These are phyloP conservation scores for Sussaba pulchella DNA, from an alignment of 2,888 invertebrate species.

Conservation along the genomic window DNA sequence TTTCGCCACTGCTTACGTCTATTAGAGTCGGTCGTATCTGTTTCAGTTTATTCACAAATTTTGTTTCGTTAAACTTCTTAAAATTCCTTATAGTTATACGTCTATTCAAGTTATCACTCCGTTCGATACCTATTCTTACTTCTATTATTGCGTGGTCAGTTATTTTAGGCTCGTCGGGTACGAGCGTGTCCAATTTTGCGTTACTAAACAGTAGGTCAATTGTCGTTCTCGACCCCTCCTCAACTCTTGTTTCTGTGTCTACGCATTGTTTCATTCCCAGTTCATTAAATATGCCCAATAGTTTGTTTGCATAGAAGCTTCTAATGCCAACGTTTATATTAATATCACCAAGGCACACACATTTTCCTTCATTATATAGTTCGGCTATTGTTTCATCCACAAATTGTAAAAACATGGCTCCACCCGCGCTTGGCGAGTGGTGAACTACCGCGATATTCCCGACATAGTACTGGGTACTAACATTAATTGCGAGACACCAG, in stretches of 20 bases:
- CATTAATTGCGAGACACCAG: too few species aligned
- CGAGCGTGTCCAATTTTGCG: not conserved
- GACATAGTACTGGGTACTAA: too few species aligned
- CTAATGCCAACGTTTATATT: too few species aligned
- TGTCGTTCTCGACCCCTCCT: constrained; percentile 30
- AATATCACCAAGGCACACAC: too few species aligned
- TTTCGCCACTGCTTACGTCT: not conserved
- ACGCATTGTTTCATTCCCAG: constrained; percentile 55
- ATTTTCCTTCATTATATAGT: too few species aligned
- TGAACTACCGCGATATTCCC: too few species aligned
- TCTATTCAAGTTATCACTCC: not conserved
- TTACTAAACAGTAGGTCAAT: constrained; percentile 55
- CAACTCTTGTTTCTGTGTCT: constrained; percentile 35
- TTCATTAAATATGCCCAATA: constrained; percentile 23
- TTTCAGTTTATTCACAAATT: not conserved
- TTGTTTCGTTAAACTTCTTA: constrained; percentile 8
- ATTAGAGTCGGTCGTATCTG: not conserved
- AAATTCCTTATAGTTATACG: not conserved
- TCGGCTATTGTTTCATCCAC: too few species aligned
- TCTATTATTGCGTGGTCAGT: constrained; percentile 30
- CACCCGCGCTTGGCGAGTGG: too few species aligned
- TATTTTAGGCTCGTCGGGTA: constrained; percentile 20
- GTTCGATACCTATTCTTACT: not conserved
- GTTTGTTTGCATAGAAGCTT: constrained; percentile 24
- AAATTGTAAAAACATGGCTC: too few species aligned